A percentile compares a stretch with the other conserved stretches of the same genome.
Conservation (phyloP, 2,113 vertebrate genomes). For the Symphodus melops region DNA sequence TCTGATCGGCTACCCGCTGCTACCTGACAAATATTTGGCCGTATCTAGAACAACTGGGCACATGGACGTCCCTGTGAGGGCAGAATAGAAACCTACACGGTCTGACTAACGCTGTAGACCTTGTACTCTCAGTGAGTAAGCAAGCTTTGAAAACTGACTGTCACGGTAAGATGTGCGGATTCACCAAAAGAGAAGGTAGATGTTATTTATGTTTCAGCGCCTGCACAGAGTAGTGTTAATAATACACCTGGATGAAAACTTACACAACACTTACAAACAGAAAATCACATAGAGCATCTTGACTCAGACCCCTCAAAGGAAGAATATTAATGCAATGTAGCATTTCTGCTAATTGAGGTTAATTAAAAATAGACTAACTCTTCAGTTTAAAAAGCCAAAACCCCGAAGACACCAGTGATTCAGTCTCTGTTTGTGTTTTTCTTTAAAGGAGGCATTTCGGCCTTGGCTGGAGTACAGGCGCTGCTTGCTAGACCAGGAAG, state of each 20-base stretch:
- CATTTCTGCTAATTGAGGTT: not conserved
- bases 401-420: not conserved
- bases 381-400: not conserved
- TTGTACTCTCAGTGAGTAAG: constrained; percentile 29
- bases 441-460: constrained; percentile 22
- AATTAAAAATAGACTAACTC: not conserved
- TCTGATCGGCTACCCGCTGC: constrained; percentile 1
- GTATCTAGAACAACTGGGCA: not conserved
- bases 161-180: not conserved
- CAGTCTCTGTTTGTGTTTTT: not conserved
- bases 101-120: constrained; percentile 30
- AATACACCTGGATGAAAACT: not conserved
- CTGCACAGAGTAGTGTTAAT: not conserved
- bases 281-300: not conserved
- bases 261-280: not conserved
- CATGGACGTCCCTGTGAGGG: constrained; percentile 14
- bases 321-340: not conserved
- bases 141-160: constrained; percentile 19
- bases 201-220: not conserved
- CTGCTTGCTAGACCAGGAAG: constrained; percentile 25
- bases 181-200: not conserved
- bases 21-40: constrained; percentile 16
- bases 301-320: too few species aligned
- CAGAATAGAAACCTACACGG: constrained; percentile 29
- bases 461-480: constrained; percentile 1